These are phyloP conservation scores for Hirtodrosophila duncani DNA, from an alignment of 2,888 invertebrate genomes.

Conservation along the genomic window DNA sequence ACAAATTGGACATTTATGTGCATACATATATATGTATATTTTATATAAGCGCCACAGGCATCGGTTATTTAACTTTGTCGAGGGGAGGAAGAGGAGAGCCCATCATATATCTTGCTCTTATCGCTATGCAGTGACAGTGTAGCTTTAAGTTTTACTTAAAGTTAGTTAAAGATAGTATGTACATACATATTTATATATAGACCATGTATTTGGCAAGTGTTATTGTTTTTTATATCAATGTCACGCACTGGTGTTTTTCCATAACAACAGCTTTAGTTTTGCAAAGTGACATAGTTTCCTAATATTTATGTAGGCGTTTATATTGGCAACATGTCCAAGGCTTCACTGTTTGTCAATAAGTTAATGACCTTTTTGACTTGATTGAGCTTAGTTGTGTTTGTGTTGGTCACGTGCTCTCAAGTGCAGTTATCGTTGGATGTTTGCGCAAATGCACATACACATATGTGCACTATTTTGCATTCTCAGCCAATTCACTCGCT, in stretches of 20 bases:
- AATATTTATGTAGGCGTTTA: too few relatives aligned
- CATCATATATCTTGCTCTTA: slow-evolving; percentile 41
- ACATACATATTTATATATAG: too few relatives aligned
- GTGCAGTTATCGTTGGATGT: too few relatives aligned
- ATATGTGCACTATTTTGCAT: too few relatives aligned
- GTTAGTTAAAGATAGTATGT: too few relatives aligned
- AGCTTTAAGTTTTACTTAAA: too few relatives aligned
- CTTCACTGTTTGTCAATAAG: slow-evolving; percentile 26
- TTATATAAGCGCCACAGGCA: slow-evolving; percentile 43
- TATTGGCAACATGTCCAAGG: too few relatives aligned
- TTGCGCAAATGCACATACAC: too few relatives aligned
- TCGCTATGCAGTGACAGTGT: too few relatives aligned
- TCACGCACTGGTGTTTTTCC: slow-evolving; percentile 14
- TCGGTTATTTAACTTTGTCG: slow-evolving; percentile 43
- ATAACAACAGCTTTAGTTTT: neutral
- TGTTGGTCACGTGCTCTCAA: slow-evolving; percentile 41
- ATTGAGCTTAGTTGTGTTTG: slow-evolving; percentile 23
- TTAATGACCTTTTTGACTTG: slow-evolving; percentile 40
- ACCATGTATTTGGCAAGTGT: too few relatives aligned
- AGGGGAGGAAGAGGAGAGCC: slow-evolving; percentile 4
- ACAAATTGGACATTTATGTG: slow-evolving; percentile 13
- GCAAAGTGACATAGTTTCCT: too few relatives aligned
- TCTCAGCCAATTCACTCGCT: too few relatives aligned
- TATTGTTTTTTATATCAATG: neutral
- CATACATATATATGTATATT: slow-evolving; percentile 20